Base-by-base conservation (phyloP, 1,140 invertebrate genomes). In the Neodiprion lecontei region DNA sequence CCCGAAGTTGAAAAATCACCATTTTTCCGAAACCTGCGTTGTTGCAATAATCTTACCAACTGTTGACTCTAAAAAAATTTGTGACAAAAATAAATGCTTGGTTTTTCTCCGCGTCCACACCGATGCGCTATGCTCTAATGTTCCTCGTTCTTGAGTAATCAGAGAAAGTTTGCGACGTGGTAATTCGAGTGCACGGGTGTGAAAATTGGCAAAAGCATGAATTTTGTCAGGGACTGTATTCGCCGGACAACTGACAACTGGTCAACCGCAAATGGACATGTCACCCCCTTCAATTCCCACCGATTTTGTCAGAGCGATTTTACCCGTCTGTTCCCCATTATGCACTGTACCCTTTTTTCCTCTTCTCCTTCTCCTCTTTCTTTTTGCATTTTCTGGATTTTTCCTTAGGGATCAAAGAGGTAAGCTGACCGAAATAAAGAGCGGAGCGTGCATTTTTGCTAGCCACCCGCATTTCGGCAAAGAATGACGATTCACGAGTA, bases 241-340 rank as follows among this genome's bases (percentile, higher is more conserved):
- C 4, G 53, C 53, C 53, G 17, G 23, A 76, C 47, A 71, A 14
- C 40, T 71, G 70, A 48, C 80, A 81, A 83, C 86, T 83, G 87
- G 87, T 86, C 87, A 88, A 86, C 85, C 85, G 80, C 88, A 89
- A 89, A 88, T 88, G 86, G 86, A 88, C 86, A 86, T 83, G 84
- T 89, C 86, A 88, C 85, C 83, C 83, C 86, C 81, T 73, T 78
- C 81, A 81, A 84, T 87, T 85, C 81, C 76, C 81, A 82, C 67
- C 82, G 83, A 85, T 85, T 84, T 84, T 81, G 79, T 75, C 72
- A 78, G 71, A 48, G 72, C 72, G 21, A 71, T 70, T 73, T 72
- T 68, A 61, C 53, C 68, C 75, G 70, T 71, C 69, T 70, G 71
- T 76, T 75, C 75, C 72, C 69, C 71, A 76, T 49, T 68, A 71